Evolutionary conservation across 2,888 invertebrate genomes (phyloP).

Genomic region (Perizoma flavofasciatum): DNA sequence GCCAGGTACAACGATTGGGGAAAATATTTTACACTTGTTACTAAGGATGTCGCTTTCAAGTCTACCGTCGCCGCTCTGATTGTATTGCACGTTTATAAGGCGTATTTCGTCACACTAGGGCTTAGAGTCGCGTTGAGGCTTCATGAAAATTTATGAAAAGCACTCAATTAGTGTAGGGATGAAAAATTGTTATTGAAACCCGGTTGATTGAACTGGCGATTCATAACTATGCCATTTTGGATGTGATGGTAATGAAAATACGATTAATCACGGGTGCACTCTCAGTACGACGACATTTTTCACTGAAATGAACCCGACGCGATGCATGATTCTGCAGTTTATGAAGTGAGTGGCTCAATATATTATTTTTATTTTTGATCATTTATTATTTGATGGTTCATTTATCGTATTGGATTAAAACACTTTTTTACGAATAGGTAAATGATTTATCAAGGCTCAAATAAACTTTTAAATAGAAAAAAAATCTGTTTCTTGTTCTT

Average conservation of each 20-base stretch:
- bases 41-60: conserved; percentile 80
- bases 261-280: conserved; percentile 70
- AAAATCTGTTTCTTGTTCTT: too few relatives aligned
- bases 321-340: conserved; percentile 67
- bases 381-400: conserved; percentile 13
- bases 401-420: neutral
- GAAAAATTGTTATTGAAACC: conserved; percentile 83
- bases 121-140: conserved; percentile 46
- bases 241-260: conserved; percentile 76
- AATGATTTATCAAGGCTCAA: too few relatives aligned
- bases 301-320: conserved; percentile 59
- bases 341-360: conserved; percentile 34
- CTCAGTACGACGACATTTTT: conserved; percentile 54
- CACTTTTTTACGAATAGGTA: too few relatives aligned
- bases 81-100: conserved; percentile 46
- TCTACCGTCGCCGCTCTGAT: conserved; percentile 58
- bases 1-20: conserved; percentile 83
- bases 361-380: conserved; percentile 18
- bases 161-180: conserved; percentile 83
- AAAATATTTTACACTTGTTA: conserved; percentile 84
- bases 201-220: conserved; percentile 80
- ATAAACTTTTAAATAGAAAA: too few relatives aligned
- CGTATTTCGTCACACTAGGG: conserved; percentile 50
- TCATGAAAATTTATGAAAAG: conserved; percentile 77
- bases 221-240: conserved; percentile 82